These are phyloP conservation scores for Andrena dorsata DNA, from an alignment of 2,888 invertebrate species.

Conservation along the genomic window DNA sequence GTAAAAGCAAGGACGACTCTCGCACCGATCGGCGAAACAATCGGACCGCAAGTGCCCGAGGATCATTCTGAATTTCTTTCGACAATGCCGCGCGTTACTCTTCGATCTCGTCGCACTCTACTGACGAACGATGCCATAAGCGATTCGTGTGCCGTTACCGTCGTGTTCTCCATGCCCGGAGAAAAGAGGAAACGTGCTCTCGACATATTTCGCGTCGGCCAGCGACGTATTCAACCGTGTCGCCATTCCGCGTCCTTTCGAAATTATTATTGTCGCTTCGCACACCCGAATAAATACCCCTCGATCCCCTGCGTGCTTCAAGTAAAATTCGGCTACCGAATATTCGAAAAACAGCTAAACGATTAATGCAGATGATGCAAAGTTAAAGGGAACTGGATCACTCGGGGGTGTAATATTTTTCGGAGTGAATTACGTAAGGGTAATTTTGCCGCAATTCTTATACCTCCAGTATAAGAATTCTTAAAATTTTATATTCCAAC, in stretches of 20 bases:
- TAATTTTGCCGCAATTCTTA: no score
- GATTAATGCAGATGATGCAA: no score
- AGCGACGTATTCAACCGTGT: conserved; percentile 53
- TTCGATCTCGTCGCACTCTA: conserved; percentile 55
- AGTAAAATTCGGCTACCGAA: no score
- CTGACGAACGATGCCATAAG: conserved; percentile 56
- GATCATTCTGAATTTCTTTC: conserved; percentile 50
- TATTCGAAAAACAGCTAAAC: no score
- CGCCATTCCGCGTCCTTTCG: conserved; percentile 42
- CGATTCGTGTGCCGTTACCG: conserved; percentile 43
- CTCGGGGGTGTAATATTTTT: no score
- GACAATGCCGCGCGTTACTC: conserved; percentile 26
- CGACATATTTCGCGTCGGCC: conserved; percentile 50
- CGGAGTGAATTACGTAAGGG: no score
- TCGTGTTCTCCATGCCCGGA: neutral
- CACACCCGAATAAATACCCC: neutral
- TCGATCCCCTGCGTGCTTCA: neutral
- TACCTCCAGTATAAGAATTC: no score
- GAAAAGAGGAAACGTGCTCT: conserved; percentile 56
- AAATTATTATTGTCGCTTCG: conserved; percentile 22
- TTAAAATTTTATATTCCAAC: no score
- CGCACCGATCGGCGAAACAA: conserved; percentile 16
- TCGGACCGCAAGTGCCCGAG: conserved; percentile 24
- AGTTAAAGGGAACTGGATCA: no score
- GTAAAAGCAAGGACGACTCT: conserved; percentile 33